Percentiles rank a stretch among this genome's conserved stretches.
phyloP scores from a whole-genome alignment of 2,113 vertebrate species.

The Ceuthmochares aereus region DNA sequence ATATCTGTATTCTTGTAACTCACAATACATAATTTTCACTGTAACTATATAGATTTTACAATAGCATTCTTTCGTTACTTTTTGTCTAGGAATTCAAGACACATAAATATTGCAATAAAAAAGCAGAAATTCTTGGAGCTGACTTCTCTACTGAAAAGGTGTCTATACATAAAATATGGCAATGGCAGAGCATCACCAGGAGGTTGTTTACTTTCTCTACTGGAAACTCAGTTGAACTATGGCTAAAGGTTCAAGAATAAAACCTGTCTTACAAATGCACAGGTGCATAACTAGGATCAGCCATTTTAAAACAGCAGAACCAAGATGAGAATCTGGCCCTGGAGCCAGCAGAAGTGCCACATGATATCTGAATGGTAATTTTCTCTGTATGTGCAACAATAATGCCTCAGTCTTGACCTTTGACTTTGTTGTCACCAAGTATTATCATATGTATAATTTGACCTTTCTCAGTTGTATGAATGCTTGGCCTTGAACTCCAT shows the following conservation, averaged over 20 bases:
- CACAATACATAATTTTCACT: not conserved
- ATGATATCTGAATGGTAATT: conserved; percentile 65
- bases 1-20: not conserved
- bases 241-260: not conserved
- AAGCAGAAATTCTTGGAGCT: not conserved
- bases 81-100: not conserved
- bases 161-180: not conserved
- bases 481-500: conserved; percentile 66
- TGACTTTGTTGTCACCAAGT: conserved; percentile 68
- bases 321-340: conserved; percentile 18
- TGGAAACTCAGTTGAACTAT: not conserved
- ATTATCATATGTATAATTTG: conserved; percentile 69
- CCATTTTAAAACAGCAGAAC: not conserved
- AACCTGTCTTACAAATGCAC: not conserved
- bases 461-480: conserved; percentile 48
- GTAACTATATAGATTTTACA: not conserved
- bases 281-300: not conserved
- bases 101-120: not conserved
- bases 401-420: conserved; percentile 58
- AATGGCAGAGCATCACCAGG: not conserved
- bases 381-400: conserved; percentile 58
- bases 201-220: not conserved
- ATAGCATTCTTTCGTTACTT: not conserved
- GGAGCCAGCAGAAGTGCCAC: conserved; percentile 24
- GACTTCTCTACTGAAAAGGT: not conserved